phyloP scores from a whole-genome alignment of 2,888 invertebrate genomes.

The Mimumesa dahlbomi region DNA sequence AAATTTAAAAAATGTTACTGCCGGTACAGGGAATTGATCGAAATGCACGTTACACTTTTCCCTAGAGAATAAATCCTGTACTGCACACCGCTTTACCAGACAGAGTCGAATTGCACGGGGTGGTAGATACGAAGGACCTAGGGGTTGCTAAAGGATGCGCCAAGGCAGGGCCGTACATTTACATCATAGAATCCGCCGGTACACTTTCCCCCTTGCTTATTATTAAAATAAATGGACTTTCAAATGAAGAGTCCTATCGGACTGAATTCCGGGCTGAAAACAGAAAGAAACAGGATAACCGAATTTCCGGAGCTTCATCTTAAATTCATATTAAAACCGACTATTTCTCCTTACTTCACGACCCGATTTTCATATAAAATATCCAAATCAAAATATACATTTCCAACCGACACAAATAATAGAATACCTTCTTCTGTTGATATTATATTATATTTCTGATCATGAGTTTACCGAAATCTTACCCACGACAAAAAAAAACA shows the following conservation, averaged over 20 bases:
- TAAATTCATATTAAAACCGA: too few species aligned
- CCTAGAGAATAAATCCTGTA: conserved; percentile 52
- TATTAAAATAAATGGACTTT: conserved; percentile 51
- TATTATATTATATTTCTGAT: too few species aligned
- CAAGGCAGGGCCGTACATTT: conserved; percentile 39
- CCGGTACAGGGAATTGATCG: conserved; percentile 54
- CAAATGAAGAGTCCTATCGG: conserved; percentile 38
- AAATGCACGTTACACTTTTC: conserved; percentile 46
- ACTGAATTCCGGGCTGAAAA: conserved; percentile 25
- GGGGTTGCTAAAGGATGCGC: conserved; percentile 43
- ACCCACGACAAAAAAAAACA: not conserved
- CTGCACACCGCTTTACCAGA: conserved; percentile 43
- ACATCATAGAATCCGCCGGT: conserved; percentile 31
- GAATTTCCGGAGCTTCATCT: too few species aligned
- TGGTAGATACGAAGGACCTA: conserved; percentile 43
- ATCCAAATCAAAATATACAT: too few species aligned
- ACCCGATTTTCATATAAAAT: too few species aligned
- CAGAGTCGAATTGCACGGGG: conserved; percentile 53
- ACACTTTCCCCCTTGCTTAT: conserved; percentile 36
- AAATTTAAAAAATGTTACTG: conserved; percentile 44
- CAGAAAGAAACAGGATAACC: too few species aligned
- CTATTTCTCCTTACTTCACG: too few species aligned
- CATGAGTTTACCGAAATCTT: too few species aligned
- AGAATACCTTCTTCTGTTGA: too few species aligned
- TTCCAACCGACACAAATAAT: too few species aligned